Evolutionary conservation across 2,113 vertebrate genomes (phyloP).

Genomic region (Penelope pileata): DNA sequence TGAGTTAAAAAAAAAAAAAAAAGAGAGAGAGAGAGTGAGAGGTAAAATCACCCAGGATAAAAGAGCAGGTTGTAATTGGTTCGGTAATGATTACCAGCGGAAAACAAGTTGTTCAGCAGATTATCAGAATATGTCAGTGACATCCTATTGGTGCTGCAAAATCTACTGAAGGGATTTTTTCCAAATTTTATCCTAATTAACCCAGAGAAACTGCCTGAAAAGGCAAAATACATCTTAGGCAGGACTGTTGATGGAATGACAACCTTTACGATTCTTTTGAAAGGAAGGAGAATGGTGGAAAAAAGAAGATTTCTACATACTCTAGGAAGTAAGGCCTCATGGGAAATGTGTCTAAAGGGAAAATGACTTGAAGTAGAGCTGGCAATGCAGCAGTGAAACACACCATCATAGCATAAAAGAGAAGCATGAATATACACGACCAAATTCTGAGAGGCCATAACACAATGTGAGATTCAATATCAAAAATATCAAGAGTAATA

Average conservation of each 20-base stretch:
- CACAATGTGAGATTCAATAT: neutral
- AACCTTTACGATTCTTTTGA: neutral
- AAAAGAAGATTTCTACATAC: neutral
- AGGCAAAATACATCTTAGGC: neutral
- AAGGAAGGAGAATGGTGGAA: neutral
- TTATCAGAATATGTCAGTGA: neutral
- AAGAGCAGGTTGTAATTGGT: neutral
- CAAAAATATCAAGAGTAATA: neutral
- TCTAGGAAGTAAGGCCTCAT: neutral
- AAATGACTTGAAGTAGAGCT: neutral
- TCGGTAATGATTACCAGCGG: neutral
- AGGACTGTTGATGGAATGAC: neutral
- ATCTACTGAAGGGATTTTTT: neutral
- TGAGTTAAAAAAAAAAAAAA: no score
- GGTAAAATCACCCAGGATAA: neutral
- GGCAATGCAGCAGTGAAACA: neutral
- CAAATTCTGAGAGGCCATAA: neutral
- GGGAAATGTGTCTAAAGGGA: neutral
- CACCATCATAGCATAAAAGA: neutral
- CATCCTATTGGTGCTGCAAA: neutral
- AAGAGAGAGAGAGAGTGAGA: no score
- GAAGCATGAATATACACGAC: fast-evolving
- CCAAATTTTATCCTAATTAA: neutral
- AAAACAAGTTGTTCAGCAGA: neutral
- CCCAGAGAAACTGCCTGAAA: neutral